These are phyloP conservation scores for Elymnias hypermnestra DNA, from an alignment of 1,140 invertebrate species.

Conservation along the genomic window DNA sequence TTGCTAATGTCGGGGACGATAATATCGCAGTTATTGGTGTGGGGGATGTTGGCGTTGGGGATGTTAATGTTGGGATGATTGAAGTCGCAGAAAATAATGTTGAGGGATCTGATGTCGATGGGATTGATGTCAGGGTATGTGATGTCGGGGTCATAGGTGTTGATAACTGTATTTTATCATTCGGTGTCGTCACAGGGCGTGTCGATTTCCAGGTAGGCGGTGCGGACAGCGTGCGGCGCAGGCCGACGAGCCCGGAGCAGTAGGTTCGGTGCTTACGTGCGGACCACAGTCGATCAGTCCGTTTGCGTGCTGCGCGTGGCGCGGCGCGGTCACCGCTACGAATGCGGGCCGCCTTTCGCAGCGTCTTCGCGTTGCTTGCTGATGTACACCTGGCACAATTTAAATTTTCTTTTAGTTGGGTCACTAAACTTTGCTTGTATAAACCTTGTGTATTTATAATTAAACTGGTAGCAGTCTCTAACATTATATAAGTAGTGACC, in stretches of 20 bases:
- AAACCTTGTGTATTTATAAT: no score
- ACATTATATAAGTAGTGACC: no score
- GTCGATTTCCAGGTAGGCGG: not conserved
- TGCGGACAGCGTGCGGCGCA: not conserved
- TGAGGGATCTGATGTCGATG: no score
- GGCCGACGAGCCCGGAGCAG: not conserved
- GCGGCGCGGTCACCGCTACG: constrained; percentile 50
- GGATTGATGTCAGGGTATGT: no score
- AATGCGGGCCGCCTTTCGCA: constrained; percentile 21
- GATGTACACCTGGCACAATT: constrained; percentile 50
- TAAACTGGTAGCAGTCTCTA: no score
- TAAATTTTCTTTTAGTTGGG: no score
- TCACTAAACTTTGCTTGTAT: no score
- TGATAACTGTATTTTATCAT: no score
- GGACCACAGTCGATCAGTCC: constrained; percentile 15
- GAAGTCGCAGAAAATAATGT: no score
- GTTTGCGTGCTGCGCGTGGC: constrained; percentile 54
- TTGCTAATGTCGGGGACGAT: no score
- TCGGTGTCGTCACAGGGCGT: no score
- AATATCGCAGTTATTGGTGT: not conserved
- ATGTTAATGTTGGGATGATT: no score
- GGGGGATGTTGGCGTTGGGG: not conserved
- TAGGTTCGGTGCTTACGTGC: not conserved
- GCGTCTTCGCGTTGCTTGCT: constrained; percentile 55
- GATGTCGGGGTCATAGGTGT: not conserved